Evolutionary conservation across 2,888 invertebrate genomes (phyloP).

Genomic region (Ophion slaviceki): DNA sequence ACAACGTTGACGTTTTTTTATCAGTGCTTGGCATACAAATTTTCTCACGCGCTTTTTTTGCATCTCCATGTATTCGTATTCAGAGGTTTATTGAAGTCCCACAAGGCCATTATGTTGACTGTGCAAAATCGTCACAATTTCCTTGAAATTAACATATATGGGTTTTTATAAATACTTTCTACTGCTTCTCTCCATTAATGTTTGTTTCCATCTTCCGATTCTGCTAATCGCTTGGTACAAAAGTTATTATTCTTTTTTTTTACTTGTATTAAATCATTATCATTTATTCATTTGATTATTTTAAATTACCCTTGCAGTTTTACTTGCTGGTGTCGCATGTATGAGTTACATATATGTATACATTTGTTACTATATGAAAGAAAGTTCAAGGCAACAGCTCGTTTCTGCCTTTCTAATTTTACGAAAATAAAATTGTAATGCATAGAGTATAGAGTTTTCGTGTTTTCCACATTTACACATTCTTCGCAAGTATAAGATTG

Average conservation of each 20-base stretch:
- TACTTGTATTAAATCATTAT: background rate
- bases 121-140: background rate
- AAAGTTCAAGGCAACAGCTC: conserved; percentile 17
- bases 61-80: background rate
- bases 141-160: background rate
- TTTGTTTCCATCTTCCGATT: background rate
- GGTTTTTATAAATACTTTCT: background rate
- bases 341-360: too few species aligned
- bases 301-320: background rate
- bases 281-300: conserved; percentile 4
- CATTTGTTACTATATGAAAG: background rate
- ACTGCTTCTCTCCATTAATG: background rate
- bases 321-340: background rate
- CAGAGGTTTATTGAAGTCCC: background rate
- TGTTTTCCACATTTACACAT: background rate
- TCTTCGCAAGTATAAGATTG: background rate
- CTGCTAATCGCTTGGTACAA: background rate
- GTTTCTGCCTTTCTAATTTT: conserved; percentile 1
- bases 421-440: conserved; percentile 5
- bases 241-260: background rate
- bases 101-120: background rate
- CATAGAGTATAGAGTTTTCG: background rate
- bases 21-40: background rate
- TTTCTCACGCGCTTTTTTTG: background rate
- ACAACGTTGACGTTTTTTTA: background rate